Evolutionary conservation across 2,888 invertebrate genomes (phyloP).

Genomic region (Mythimna ferrago): DNA sequence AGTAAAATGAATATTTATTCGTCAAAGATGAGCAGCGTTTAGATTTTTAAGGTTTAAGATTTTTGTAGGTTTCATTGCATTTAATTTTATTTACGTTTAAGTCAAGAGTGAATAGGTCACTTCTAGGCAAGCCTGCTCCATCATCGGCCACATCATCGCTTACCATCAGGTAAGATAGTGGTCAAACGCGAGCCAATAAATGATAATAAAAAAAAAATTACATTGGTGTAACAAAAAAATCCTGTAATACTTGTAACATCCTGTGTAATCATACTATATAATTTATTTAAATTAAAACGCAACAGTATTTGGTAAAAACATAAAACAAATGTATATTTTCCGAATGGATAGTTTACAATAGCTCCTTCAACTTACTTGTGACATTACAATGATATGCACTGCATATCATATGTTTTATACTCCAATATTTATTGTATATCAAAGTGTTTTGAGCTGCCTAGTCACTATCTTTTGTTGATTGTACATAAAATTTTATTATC

Average conservation of each 20-base stretch:
- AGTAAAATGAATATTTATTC: slow-evolving; percentile 52
- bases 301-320: background rate
- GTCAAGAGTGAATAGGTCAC: no score
- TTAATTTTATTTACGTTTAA: background rate
- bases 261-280: background rate
- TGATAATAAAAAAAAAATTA: no score
- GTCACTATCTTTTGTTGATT: background rate
- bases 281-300: background rate
- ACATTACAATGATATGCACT: background rate
- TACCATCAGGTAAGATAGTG: no score
- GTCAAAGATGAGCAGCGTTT: slow-evolving; percentile 30
- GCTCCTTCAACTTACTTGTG: background rate
- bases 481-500: background rate
- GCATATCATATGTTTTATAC: slow-evolving; percentile 2
- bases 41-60: slow-evolving; percentile 9
- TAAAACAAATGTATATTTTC: background rate
- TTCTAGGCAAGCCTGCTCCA: no score
- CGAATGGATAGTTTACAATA: background rate
- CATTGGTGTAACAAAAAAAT: background rate
- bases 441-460: background rate
- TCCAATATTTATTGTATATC: background rate
- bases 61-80: no score
- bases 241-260: background rate
- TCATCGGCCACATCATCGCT: no score
- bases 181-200: no score